These are phyloP conservation scores for Augiades crinisus DNA, from an alignment of 2,888 invertebrate species.

Conservation along the genomic window DNA sequence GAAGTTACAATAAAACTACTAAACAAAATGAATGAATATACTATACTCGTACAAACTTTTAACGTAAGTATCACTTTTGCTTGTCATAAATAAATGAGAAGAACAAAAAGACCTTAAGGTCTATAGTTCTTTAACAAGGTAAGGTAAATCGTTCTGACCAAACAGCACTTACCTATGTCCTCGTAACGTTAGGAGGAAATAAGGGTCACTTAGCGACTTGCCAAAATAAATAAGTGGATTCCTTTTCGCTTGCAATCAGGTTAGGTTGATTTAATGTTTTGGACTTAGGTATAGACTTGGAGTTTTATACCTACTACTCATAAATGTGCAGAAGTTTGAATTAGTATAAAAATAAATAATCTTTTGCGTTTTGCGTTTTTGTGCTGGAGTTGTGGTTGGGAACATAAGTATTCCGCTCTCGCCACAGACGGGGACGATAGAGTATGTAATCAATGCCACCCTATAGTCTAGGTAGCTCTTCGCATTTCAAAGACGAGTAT, in stretches of 20 bases:
- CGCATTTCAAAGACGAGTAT: conserved; percentile 19
- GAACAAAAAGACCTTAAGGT: conserved; percentile 42
- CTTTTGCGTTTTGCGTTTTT: neutral
- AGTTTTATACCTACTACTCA: neutral
- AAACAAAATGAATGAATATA: too few species aligned
- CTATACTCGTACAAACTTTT: too few species aligned
- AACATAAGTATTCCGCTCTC: conserved; percentile 6
- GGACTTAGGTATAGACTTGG: conserved; percentile 1
- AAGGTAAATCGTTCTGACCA: conserved; percentile 77
- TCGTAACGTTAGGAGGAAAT: conserved; percentile 63
- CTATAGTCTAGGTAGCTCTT: conserved; percentile 15
- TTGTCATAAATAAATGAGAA: too few species aligned
- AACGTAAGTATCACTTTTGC: too few species aligned
- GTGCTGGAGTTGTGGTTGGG: neutral
- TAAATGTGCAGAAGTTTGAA: too few species aligned
- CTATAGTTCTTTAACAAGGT: conserved; percentile 62
- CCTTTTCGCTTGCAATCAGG: conserved; percentile 44
- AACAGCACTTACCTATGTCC: conserved; percentile 76
- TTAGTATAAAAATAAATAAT: too few species aligned
- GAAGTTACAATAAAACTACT: too few species aligned
- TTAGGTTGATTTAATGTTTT: conserved; percentile 28
- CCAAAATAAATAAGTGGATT: conserved; percentile 67
- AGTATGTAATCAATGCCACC: conserved; percentile 23
- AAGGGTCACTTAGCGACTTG: conserved; percentile 51
- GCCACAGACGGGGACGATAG: conserved; percentile 10